phyloP scores from a whole-genome alignment of 2,113 vertebrate species.

The Parus major region DNA sequence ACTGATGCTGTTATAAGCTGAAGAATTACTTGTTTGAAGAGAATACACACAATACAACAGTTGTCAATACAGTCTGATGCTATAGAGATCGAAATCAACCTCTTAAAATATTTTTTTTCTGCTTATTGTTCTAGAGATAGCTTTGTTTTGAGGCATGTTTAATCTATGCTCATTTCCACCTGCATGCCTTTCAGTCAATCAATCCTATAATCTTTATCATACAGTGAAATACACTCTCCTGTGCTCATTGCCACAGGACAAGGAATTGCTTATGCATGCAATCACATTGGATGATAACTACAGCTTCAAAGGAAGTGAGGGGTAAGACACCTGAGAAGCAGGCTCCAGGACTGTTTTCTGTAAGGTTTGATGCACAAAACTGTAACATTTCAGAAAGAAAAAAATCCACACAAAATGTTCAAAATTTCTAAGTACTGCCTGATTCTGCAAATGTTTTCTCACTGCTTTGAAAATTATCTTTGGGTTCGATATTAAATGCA shows the following conservation, averaged over 20 bases:
- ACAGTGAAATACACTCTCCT: not conserved
- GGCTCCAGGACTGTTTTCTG: not conserved
- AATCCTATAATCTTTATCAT: not conserved
- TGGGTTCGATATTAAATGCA: accelerated
- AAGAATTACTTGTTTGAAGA: not conserved
- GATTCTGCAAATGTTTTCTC: not conserved
- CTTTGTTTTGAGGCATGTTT: not conserved
- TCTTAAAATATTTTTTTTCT: not conserved
- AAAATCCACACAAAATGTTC: not conserved
- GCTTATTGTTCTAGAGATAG: not conserved
- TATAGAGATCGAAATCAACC: not conserved
- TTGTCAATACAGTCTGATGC: not conserved
- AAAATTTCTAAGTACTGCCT: not conserved
- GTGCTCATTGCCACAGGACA: not conserved
- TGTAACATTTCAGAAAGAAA: not conserved
- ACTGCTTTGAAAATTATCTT: not conserved
- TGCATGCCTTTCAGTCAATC: not conserved
- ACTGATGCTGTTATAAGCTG: not conserved
- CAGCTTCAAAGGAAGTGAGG: not conserved
- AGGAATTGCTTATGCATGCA: not conserved
- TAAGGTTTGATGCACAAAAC: not conserved
- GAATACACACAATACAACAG: not conserved
- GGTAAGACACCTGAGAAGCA: not conserved
- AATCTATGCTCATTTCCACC: not conserved
- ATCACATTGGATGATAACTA: not conserved